Evolutionary conservation across 2,797 vertebrate species (phyloP), one percentile per base, ranked within the genome.

Genomic region (Dromococcyx pavoninus): DNA sequence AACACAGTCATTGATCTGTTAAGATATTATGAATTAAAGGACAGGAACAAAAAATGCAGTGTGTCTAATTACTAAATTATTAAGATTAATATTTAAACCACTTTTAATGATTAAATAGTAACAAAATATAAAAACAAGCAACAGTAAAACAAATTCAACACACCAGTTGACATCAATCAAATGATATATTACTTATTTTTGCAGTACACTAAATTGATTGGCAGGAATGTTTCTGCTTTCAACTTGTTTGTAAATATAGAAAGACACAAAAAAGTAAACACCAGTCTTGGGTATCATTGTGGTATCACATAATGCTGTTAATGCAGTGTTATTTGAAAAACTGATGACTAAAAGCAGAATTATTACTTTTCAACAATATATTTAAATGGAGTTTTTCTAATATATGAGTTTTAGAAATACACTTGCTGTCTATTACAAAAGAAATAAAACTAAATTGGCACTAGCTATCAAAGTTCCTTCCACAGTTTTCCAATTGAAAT

Each of bases 191-290:
- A 27, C 17, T 91, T 91, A 56, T 95, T 93, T 93, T 71, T 84
- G 3, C 17, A 88, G 35, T 73, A 87, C 8, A 17, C 19, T 37
- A 95, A 94, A 43, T 64, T 88, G 96, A 89, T 88, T 92, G 22
- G 24, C 81, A 91, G 57, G 60, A 91, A 60, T 79, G 22, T 86
- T 93, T 90, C 41, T 74, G 53, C 62, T 90, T 94, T 78, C 66
- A 90, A 62, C 7, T 22, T 13, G 53, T 71, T 83, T 93, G 19
- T 25, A 94, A 93, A 72, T 43, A 65, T 2, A 46, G 21, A 72
- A 77, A 78, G 30, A 44, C 70, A 60, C 25, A 81, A 89, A 39
- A 39, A 39, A 39, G 17, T 17, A 64, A 57, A 64, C 12, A 4
- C 2, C 21, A 84, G 11, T 56, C 54, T 73, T 77, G 43, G 65